A percentile compares a stretch with the other conserved stretches of the same genome.
Evolutionary conservation across 1,140 invertebrate genomes (phyloP).

Genomic region (Platorchestia sp.): DNA sequence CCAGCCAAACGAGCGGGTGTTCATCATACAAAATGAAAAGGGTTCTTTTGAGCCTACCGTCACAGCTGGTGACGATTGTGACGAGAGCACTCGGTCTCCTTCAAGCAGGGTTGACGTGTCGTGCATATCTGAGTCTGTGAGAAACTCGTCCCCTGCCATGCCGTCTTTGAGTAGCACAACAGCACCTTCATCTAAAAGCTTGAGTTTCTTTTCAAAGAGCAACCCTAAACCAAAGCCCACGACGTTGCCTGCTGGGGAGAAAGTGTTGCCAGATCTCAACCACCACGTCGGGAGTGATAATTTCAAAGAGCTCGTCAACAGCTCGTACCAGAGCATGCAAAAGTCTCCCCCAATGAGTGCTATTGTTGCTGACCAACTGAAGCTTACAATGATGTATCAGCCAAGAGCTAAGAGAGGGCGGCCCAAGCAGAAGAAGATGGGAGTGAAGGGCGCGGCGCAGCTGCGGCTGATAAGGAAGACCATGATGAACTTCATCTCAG

Average conservation of each 20-base stretch:
- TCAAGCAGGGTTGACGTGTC: slow-evolving; percentile 5
- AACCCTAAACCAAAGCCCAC: slow-evolving; percentile 29
- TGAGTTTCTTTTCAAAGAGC: slow-evolving; percentile 26
- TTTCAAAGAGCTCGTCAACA: slow-evolving; percentile 42
- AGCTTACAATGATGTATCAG: background rate
- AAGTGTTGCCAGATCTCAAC: background rate
- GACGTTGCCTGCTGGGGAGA: background rate
- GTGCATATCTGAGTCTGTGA: background rate
- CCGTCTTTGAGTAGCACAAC: background rate
- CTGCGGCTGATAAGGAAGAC: slow-evolving; percentile 63
- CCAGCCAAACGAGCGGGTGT: slow-evolving; percentile 27
- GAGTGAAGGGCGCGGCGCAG: slow-evolving; percentile 64
- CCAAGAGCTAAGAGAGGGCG: slow-evolving; percentile 57
- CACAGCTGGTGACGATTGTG: slow-evolving; percentile 13
- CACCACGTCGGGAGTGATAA: background rate
- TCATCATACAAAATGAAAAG: slow-evolving; percentile 45
- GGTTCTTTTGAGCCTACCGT: slow-evolving; percentile 30
- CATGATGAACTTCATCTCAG: slow-evolving; percentile 63
- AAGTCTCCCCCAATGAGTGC: background rate
- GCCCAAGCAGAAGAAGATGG: slow-evolving; percentile 59
- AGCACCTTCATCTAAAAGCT: background rate
- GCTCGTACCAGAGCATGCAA: slow-evolving; percentile 16
- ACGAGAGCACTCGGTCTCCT: background rate
- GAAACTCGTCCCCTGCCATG: background rate
- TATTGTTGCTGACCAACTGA: slow-evolving; percentile 6